Evolutionary conservation across 2,113 vertebrate genomes (phyloP), one percentile per base, ranked within the genome.

Genomic region (Illadopsis cleaveri): DNA sequence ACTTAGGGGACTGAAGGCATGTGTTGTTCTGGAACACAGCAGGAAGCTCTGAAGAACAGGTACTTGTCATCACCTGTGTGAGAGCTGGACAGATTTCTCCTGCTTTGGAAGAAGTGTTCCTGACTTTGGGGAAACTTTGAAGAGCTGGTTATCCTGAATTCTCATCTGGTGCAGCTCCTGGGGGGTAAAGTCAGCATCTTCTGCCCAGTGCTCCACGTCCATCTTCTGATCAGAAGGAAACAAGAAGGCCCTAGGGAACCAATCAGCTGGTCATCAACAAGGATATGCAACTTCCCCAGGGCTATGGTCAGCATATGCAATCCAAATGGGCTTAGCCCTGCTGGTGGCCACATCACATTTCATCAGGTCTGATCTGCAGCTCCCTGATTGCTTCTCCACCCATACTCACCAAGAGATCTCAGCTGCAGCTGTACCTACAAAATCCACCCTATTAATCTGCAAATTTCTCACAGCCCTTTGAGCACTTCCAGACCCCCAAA

Each of bases 151-250:
- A 56, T 99, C 98, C 82, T 98, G 98, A 85, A 98, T 98, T 71
- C 98, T 98, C 98, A 99, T 99, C 47, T 99, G 98, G 35, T 98
- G 95, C 57, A 99, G 97, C 75, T 99, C 99, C 5, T 62, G 93
- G 53, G 88, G 57, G 80, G 97, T 98, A 72, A 99, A 98, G 56
- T 99, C 98, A 53, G 83, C 95, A 35, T 97, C 97, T 81, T 99
- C 98, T 20, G 98, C 98, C 99, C 99, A 99, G 87, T 86, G 97
- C 44, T 99, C 99, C 95, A 99, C 25, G 48, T 99, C 97, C 10
- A 99, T 98, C 92, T 98, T 98, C 96, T 99, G 99, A 96, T 99
- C 99, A 72, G 98, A 98, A 42, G 99, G 99, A 94, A 99, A 99
- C 95, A 99, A 96, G 96, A 99, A 99, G 40, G 97, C 92, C 99